Percentiles rank a stretch among this genome's conserved stretches.
Conservation (phyloP, 2,888 invertebrate species). For the Lasius platythorax region DNA sequence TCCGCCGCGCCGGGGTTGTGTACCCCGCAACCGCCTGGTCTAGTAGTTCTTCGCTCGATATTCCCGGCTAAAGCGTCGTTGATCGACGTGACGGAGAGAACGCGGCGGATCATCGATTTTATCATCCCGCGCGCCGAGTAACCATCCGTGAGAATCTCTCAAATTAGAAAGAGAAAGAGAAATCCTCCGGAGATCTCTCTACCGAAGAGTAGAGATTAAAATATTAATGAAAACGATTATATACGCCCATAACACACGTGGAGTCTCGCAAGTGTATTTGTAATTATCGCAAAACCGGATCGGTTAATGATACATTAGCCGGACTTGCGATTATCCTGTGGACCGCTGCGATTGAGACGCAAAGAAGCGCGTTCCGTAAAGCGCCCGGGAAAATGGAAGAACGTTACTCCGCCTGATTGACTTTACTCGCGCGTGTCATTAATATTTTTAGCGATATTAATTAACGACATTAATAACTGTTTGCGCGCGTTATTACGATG, state of each 20-base stretch:
- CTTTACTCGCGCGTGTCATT: slow-evolving; percentile 1
- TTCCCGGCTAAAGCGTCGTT: slow-evolving; percentile 39
- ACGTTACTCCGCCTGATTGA: slow-evolving; percentile 9
- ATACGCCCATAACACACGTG: background rate
- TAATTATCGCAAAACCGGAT: slow-evolving; percentile 43
- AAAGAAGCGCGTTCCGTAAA: background rate
- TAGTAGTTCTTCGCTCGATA: slow-evolving; percentile 34
- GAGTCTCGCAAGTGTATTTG: background rate
- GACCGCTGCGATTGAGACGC: slow-evolving; percentile 37
- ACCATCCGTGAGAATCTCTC: slow-evolving; percentile 40
- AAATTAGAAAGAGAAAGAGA: slow-evolving; percentile 16
- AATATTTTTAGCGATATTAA: background rate
- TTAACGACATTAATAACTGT: slow-evolving; percentile 9
- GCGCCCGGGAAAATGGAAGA: background rate
- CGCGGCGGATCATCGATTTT: slow-evolving; percentile 47
- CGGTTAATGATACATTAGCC: slow-evolving; percentile 26
- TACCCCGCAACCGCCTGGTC: slow-evolving; percentile 22
- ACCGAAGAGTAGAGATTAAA: background rate
- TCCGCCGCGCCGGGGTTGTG: slow-evolving; percentile 50
- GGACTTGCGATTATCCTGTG: background rate
- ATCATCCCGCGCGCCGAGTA: slow-evolving; percentile 29
- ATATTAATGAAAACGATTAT: slow-evolving; percentile 26
- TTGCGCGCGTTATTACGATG: background rate
- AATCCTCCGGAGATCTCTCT: background rate
- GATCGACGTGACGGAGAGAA: slow-evolving; percentile 30